Base-by-base conservation (phyloP, 2,113 vertebrate genomes). In the Typhlomys cinereus region DNA sequence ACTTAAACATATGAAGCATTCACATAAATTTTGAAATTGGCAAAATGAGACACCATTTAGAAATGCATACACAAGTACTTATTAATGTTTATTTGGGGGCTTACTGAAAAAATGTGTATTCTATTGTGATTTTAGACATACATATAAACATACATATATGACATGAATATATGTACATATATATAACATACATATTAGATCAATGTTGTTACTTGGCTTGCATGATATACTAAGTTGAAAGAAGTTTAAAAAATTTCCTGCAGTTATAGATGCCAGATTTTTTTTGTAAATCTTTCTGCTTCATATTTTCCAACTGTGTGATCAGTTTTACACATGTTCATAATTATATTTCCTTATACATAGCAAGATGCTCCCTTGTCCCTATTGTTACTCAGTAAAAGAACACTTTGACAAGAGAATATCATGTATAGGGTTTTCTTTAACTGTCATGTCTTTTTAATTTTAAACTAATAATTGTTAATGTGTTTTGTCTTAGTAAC, bases 11-110 rank as follows among this genome's bases (percentile, higher is more conserved):
- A 73, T 52, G 44, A 61, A 87, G 90, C n/a, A 57, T n/a, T 81
- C 91, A 89, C 12, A 85, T 80, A 86, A 83, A 74, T 34, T 62
- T 85, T 9, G 79, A 95, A 62, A 66, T 27, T 64, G 64, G 41
- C n/a, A 91, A 92, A n/a, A 91, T 46, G 78, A 74, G 87, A 57
- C 11, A 82, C 64, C 13, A 80, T 59, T 94, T 89, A 84, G 71
- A 83, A 88, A 79, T 78, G 20, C 62, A 92, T 17, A 93, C 25
- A 76, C 13, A 76, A 21, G 64, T 64, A 91, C 79, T 88, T 70
- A 66, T 34, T 59, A 18, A 90, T 73, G 79, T 44, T 81, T 61
- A 59, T 59, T 78, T 17, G 29, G 61, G 36, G 41, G 10, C 39
- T 91, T 88, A 89, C 41, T 82, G 46, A 91, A 93, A 89, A 62